These are phyloP conservation scores for Thunnus albacares DNA, from an alignment of 2,797 vertebrate species.

Conservation along the genomic window DNA sequence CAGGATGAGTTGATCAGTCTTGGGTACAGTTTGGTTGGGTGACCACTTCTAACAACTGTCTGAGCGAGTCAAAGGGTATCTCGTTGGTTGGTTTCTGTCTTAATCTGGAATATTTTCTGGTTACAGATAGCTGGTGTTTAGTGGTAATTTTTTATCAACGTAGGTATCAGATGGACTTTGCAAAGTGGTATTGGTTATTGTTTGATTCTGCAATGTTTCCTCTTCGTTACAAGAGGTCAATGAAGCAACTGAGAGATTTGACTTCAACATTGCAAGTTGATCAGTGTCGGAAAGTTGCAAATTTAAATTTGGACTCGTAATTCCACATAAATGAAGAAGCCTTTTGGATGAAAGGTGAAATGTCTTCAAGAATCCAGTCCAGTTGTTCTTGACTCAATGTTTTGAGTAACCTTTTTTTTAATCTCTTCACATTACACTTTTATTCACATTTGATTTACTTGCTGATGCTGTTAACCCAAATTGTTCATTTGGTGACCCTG, in stretches of 20 bases:
- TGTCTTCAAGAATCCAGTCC: background rate
- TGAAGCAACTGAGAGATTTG: slow-evolving; percentile 8
- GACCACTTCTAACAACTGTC: background rate
- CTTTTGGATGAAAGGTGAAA: background rate
- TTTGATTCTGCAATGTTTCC: slow-evolving; percentile 16
- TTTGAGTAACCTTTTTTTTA: background rate
- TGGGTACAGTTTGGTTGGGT: background rate
- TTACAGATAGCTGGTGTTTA: slow-evolving; percentile 24
- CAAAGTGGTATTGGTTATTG: background rate
- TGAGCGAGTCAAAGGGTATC: background rate
- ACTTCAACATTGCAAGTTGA: background rate
- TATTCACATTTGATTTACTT: background rate
- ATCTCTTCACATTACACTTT: background rate
- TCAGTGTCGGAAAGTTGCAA: background rate
- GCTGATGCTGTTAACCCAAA: accelerated
- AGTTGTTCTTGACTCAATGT: no score
- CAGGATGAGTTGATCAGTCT: background rate
- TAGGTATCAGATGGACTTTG: background rate
- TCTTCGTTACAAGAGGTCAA: background rate
- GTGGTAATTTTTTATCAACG: background rate
- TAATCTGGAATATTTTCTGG: background rate
- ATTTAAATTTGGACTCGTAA: background rate
- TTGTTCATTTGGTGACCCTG: background rate
- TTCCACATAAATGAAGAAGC: no score
- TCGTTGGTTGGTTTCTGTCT: background rate